Base-by-base conservation (phyloP, 2,797 vertebrate genomes). In the Antennarius maculatus region DNA sequence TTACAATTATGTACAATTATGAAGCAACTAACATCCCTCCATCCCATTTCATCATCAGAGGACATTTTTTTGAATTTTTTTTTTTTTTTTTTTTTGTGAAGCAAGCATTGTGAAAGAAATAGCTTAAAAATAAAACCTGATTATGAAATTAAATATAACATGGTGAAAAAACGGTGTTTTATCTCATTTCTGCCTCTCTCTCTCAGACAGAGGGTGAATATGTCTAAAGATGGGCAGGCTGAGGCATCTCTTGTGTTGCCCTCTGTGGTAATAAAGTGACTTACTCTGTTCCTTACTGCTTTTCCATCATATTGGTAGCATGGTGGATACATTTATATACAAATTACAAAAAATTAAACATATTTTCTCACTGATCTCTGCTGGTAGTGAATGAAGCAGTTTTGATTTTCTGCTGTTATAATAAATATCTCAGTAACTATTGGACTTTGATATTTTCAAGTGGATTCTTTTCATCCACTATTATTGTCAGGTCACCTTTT, bases 71-170 rank as follows among this genome's bases (percentile, higher is more conserved):
- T 0, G 41, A 45, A 62, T 47, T 41, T 0, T 52, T 67, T 34
- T 43, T 11, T 41, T 9, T 41, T 13, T 34, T 34, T 4, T 34
- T 5, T 34, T 34, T 34, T 34, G 8, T 8, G 5, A 34, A 34
- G 31, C 31, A 34, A 8, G 31, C 31, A 4, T 6, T 68, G 64
- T 55, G 61, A 70, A 58, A 59, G 52, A 82, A 79, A 74, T 64
- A 74, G 54, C 66, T 74, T 34, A 4, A 34, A 34, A 77, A 65
- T 76, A 83, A 83, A 71, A 72, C 16, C 17, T 11, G 31, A 65
- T 75, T 64, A 55, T 46, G 77, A 55, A 59, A 83, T 83, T 23
- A 23, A 23, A 23, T 23, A 23, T 23, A 23, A 23, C 23, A 23
- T 23, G 23, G 23, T 23, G 23, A 23, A 23, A 23, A 23, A 23